Evolutionary conservation across 2,113 vertebrate genomes (phyloP).

Genomic region (Petaurus breviceps): DNA sequence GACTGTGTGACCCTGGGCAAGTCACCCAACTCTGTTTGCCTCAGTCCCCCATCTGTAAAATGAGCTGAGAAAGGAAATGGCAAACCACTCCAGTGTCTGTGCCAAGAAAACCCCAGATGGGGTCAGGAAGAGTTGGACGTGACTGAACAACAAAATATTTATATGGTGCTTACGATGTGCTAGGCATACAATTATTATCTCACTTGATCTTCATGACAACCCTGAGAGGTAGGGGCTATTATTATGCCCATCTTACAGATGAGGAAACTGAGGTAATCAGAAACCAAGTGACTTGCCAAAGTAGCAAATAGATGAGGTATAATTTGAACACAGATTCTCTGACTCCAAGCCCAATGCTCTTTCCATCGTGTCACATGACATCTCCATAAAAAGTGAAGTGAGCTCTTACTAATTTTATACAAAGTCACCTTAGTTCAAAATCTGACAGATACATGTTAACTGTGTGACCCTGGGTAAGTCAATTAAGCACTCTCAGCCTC

Average conservation of each 20-base stretch:
- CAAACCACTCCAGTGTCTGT: not conserved
- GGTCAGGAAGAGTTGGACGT: not conserved
- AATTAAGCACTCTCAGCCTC: too few relatives aligned
- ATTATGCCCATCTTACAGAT: not conserved
- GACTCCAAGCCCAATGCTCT: not conserved
- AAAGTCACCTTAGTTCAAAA: too few relatives aligned
- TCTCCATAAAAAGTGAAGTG: not conserved
- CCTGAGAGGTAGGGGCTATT: not conserved
- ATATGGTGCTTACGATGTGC: not conserved
- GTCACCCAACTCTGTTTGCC: not conserved
- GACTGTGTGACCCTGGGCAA: not conserved
- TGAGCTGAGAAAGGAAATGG: not conserved
- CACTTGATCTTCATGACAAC: not conserved
- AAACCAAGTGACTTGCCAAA: not conserved
- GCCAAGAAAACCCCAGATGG: not conserved
- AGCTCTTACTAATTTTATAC: not conserved
- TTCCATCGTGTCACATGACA: not conserved
- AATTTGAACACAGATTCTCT: not conserved
- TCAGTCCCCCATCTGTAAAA: not conserved
- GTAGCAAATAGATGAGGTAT: not conserved
- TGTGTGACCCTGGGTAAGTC: too few relatives aligned
- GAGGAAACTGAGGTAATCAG: not conserved
- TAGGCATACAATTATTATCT: not conserved
- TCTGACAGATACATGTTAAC: too few relatives aligned
- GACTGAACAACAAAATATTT: not conserved